Base-by-base conservation (phyloP, 1,140 invertebrate species). In the Halictus rubicundus region DNA sequence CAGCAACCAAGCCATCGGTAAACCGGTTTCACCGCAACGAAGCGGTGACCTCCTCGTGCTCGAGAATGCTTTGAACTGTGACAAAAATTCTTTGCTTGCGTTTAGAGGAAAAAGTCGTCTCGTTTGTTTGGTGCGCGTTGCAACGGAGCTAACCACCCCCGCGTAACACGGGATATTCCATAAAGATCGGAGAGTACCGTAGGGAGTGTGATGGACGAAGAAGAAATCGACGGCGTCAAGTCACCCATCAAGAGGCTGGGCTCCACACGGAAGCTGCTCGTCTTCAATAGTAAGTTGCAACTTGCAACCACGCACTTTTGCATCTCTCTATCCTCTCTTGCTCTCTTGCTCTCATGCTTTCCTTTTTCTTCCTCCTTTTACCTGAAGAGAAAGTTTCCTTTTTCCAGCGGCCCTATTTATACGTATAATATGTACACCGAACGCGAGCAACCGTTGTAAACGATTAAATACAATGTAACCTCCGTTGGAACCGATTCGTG, bases 221-320 rank as follows among this genome's bases (percentile, higher is more conserved):
- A 95, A 89, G 96, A 96, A 89, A 94, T 94, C 78, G 94, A 95
- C 88, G 92, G 92, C 68, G 89, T 94, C 74, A 96, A 96, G 87
- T 96, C 96, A 72, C 96, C 96, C 54, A 96, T 97, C 91, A 96
- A 96, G 91, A 93, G 96, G 61, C 94, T 97, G 76, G 96, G 96
- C 87, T 96, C 96, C 69, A 96, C 96, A 19, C 95, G 96, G 88
- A 97, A 97, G 92, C 93, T 96, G 74, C 94, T 96, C 23, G 94
- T 96, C 74, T 96, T 96, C 86, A 96, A 95, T 89, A 96, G 96
- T 96, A 92, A 96, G 96, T 95, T 77, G 70, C 77, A 66, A 52
- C n/a, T 95, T 77, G 70, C 77, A 66, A 52, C n/a, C 37, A 52
- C 27, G 42, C 66, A 52, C 66, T 54, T 74, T 21, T 60, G 49